A percentile compares a stretch with the other conserved stretches of the same genome.
Conservation (phyloP, 2,888 invertebrate genomes). For the Anoncus sp. region DNA sequence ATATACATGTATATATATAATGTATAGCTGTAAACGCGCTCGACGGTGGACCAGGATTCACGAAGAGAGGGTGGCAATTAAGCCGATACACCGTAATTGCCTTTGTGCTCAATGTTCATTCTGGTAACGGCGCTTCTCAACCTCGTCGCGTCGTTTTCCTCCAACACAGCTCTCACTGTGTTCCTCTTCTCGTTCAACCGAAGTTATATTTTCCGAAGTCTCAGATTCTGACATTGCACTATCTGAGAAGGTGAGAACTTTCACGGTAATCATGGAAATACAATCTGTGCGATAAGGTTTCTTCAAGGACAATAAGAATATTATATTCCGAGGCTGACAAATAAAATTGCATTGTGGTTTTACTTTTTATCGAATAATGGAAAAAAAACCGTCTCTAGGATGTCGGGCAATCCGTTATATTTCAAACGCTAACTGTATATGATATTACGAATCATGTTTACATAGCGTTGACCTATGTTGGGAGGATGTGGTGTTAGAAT, state of each 20-base stretch:
- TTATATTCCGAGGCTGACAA: not conserved
- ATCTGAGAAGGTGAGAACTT: not conserved
- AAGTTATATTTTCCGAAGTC: constrained; percentile 28
- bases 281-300: constrained; percentile 7
- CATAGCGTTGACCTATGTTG: too few relatives aligned
- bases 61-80: constrained; percentile 70
- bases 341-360: too few relatives aligned
- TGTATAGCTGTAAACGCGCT: constrained; percentile 30
- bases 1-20: constrained; percentile 10
- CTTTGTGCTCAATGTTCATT: constrained; percentile 68
- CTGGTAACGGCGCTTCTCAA: constrained; percentile 53
- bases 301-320: not conserved
- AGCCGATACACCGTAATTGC: constrained; percentile 74
- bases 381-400: too few relatives aligned
- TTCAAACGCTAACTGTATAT: too few relatives aligned
- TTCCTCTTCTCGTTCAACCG: constrained; percentile 44
- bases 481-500: too few relatives aligned
- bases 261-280: not conserved
- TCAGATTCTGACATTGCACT: constrained; percentile 24
- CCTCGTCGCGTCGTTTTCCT: constrained; percentile 53
- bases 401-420: too few relatives aligned
- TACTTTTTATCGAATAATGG: too few relatives aligned
- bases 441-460: too few relatives aligned
- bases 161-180: constrained; percentile 38
- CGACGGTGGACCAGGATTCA: constrained; percentile 51